Evolutionary conservation across 1,140 invertebrate species (phyloP).

Genomic region (Mamestra configurata): DNA sequence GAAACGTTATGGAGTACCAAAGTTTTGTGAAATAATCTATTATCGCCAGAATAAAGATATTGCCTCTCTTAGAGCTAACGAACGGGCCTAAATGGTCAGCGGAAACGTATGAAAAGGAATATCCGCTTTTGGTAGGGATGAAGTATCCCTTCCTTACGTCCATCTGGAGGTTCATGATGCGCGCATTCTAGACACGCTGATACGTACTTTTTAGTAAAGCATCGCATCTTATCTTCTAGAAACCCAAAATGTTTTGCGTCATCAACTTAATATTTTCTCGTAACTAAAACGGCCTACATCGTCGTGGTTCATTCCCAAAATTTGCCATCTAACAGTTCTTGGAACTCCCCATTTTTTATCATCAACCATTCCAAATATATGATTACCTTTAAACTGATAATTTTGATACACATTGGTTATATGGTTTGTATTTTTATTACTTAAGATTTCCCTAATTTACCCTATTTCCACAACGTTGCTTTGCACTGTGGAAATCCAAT

Average conservation of each 20-base stretch:
- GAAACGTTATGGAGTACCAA: conserved; percentile 13
- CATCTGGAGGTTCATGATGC: conserved; percentile 7
- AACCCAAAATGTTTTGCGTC: conserved; percentile 26
- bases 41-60: conserved; percentile 5
- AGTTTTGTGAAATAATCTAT: conserved; percentile 20
- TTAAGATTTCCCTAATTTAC: too few species aligned
- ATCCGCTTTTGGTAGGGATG: conserved; percentile 19
- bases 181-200: not conserved
- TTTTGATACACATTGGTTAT: too few species aligned
- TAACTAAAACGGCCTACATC: too few species aligned
- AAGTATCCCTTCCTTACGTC: conserved; percentile 6
- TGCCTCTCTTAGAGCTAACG: conserved; percentile 11
- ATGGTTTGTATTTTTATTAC: too few species aligned
- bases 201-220: conserved; percentile 24
- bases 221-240: conserved; percentile 20
- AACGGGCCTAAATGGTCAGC: conserved; percentile 29
- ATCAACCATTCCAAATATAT: too few species aligned
- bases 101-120: conserved; percentile 19
- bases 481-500: too few species aligned
- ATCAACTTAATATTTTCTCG: too few species aligned
- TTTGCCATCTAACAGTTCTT: too few species aligned
- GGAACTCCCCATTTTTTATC: too few species aligned
- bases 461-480: too few species aligned
- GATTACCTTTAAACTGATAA: too few species aligned
- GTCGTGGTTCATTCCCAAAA: too few species aligned